A percentile compares a stretch with the other conserved stretches of the same genome.
These are phyloP conservation scores for Cotesia congregata DNA, from an alignment of 2,888 invertebrate species.

Conservation along the genomic window DNA sequence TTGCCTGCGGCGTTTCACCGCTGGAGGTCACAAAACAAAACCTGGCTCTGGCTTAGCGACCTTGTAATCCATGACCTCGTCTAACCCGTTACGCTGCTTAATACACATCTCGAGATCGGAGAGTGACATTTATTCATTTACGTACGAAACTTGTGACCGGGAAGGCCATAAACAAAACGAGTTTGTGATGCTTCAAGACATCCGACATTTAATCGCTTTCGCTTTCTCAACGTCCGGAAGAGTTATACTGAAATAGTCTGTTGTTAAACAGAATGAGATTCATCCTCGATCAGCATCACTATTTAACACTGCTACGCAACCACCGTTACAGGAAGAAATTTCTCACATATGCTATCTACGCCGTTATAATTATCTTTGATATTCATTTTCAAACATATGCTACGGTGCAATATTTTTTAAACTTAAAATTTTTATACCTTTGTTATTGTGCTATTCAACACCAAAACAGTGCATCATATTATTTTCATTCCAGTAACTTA, in stretches of 20 bases:
- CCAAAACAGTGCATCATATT: no score
- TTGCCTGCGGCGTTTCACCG: conserved; percentile 36
- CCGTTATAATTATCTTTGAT: not conserved
- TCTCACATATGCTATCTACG: not conserved
- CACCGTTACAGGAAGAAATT: not conserved
- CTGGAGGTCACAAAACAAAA: conserved; percentile 41
- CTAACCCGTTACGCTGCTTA: conserved; percentile 46
- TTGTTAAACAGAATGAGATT: not conserved
- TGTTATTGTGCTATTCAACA: no score
- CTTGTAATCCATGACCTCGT: conserved; percentile 45
- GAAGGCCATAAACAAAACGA: conserved; percentile 62
- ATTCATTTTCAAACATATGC: not conserved
- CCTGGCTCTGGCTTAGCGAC: conserved; percentile 29
- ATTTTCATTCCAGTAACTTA: no score
- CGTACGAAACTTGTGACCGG: conserved; percentile 8
- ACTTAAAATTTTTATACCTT: no score
- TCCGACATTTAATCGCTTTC: conserved; percentile 53
- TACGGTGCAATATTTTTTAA: no score
- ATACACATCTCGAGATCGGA: conserved; percentile 19
- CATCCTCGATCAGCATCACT: not conserved
- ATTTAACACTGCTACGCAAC: not conserved
- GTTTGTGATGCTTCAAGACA: conserved; percentile 56
- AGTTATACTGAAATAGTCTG: not conserved
- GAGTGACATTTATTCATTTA: no score
- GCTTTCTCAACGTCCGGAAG: conserved; percentile 51